A percentile compares a stretch with the other conserved stretches of the same genome.
Evolutionary conservation across 2,888 invertebrate genomes (phyloP).

Genomic region (Amorpha juglandis): DNA sequence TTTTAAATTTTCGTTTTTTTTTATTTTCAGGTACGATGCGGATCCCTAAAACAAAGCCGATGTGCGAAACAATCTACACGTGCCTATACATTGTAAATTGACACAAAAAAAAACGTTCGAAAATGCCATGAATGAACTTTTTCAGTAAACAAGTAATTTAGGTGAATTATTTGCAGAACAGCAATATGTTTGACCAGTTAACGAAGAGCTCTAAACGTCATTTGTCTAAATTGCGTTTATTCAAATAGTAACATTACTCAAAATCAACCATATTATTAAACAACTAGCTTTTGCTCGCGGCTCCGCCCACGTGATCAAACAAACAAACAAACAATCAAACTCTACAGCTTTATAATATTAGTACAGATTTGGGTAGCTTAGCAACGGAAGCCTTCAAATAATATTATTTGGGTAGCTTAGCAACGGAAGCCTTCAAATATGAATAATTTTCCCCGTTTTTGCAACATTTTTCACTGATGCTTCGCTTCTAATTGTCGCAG

Average conservation of each 20-base stretch:
- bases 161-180: constrained; percentile 12
- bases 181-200: neutral
- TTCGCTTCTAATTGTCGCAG: too few relatives aligned
- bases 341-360: too few relatives aligned
- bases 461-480: too few relatives aligned
- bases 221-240: neutral
- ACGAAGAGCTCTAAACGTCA: neutral
- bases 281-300: too few relatives aligned
- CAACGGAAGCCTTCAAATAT: too few relatives aligned
- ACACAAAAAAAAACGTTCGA: constrained; percentile 16
- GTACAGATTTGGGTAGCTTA: too few relatives aligned
- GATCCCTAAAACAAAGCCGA: neutral
- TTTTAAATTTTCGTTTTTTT: neutral
- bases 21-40: constrained; percentile 7
- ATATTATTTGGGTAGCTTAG: too few relatives aligned
- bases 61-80: neutral
- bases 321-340: too few relatives aligned
- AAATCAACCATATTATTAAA: too few relatives aligned
- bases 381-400: too few relatives aligned
- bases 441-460: too few relatives aligned
- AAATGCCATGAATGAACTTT: constrained; percentile 15
- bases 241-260: neutral
- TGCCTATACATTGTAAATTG: neutral
- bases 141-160: constrained; percentile 19
- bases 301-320: too few relatives aligned